These are phyloP conservation scores for Mastacembelus armatus DNA, from an alignment of 2,797 vertebrate species.

Conservation along the genomic window DNA sequence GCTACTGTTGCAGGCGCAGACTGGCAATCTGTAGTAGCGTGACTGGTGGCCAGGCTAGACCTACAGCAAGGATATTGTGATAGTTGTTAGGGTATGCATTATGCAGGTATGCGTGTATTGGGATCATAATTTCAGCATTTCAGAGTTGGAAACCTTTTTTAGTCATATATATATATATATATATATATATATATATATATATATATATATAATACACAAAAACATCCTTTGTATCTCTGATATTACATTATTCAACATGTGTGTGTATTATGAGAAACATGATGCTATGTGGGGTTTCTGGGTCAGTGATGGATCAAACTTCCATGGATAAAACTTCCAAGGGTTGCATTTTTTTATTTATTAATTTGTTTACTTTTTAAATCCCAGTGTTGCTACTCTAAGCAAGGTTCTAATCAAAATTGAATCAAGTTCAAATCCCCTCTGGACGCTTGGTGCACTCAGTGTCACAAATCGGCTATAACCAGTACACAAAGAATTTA, in stretches of 20 bases:
- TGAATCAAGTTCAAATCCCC: constrained; percentile 44
- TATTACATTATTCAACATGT: not conserved
- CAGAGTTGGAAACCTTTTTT: not conserved
- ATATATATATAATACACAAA: not conserved
- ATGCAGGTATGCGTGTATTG: not conserved
- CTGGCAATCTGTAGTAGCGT: not conserved
- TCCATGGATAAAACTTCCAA: constrained; percentile 20
- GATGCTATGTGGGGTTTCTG: constrained; percentile 14
- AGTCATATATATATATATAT: no score
- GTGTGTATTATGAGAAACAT: not conserved
- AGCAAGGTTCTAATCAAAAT: constrained; percentile 44
- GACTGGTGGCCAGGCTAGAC: no score
- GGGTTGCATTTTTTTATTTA: constrained; percentile 33
- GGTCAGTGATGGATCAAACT: constrained; percentile 19
- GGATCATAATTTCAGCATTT: not conserved
- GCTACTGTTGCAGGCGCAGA: not conserved
- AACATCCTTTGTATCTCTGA: not conserved
- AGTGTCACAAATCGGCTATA: constrained; percentile 6
- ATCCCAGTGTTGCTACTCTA: constrained; percentile 1
- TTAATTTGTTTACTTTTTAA: constrained; percentile 36
- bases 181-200: no score
- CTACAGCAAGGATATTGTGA: not conserved
- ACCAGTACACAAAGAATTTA: constrained; percentile 3
- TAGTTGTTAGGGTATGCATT: not conserved
- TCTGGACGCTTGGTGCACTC: constrained; percentile 12